Percentiles rank a stretch among this genome's conserved stretches.
phyloP scores from a whole-genome alignment of 2,888 invertebrate genomes.

The Pristionchus fissidentatus region DNA sequence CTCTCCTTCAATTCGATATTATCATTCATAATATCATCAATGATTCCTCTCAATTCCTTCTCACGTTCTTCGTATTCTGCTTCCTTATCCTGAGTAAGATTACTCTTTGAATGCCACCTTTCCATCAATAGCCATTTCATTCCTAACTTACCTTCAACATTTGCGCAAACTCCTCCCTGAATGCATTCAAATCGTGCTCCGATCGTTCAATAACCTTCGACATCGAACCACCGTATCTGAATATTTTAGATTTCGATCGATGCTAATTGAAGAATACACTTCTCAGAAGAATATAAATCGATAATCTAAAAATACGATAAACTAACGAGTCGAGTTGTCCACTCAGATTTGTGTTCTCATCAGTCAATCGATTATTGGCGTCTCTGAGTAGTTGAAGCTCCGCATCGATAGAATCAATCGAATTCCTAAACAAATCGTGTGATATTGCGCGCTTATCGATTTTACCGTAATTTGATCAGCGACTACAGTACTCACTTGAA shows the following conservation, averaged over 20 bases:
- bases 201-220: slow-evolving; percentile 47
- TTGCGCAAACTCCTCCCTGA: slow-evolving; percentile 54
- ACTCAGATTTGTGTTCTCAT: slow-evolving; percentile 59
- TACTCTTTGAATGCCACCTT: background rate
- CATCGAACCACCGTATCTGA: slow-evolving; percentile 55
- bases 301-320: background rate
- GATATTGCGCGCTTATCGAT: background rate
- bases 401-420: slow-evolving; percentile 61
- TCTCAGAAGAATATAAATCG: background rate
- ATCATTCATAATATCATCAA: background rate
- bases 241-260: too few relatives aligned
- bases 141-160: slow-evolving; percentile 41
- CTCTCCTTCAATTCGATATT: slow-evolving; percentile 14
- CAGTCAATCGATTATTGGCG: slow-evolving; percentile 58
- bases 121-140: background rate
- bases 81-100: slow-evolving; percentile 32
- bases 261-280: background rate
- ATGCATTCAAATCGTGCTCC: slow-evolving; percentile 54
- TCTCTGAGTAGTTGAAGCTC: slow-evolving; percentile 63
- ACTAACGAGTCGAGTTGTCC: slow-evolving; percentile 52
- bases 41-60: slow-evolving; percentile 30
- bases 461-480: background rate
- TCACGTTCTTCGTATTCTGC: background rate
- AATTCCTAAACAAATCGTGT: slow-evolving; percentile 55
- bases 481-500: slow-evolving; percentile 23